Percentiles rank a stretch among this genome's conserved stretches.
Conservation (phyloP, 2,888 invertebrate genomes). For the Mesodorylaimus sp. region DNA sequence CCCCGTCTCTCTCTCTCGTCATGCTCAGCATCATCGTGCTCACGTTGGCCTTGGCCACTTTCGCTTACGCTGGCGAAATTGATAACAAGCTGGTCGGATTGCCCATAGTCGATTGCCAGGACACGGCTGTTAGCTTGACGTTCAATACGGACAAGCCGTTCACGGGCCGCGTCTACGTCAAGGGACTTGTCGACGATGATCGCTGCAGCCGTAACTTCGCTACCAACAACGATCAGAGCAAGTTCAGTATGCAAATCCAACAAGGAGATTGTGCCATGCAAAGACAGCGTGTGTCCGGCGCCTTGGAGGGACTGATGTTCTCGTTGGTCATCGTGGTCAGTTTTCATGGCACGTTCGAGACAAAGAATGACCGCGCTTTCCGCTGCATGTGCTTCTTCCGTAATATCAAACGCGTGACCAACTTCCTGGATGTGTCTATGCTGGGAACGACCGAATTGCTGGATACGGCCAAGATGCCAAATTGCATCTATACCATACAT, state of each 20-base stretch:
- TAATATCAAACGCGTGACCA: conserved; percentile 21
- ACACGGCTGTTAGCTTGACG: conserved; percentile 17
- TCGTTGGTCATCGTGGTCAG: conserved; percentile 24
- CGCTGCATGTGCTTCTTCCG: conserved; percentile 26
- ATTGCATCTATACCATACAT: conserved; percentile 20
- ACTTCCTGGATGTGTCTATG: conserved; percentile 19
- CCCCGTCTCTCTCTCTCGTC: too few species aligned
- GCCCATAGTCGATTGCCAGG: conserved; percentile 16
- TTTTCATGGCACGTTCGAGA: conserved; percentile 23
- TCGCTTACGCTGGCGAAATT: conserved; percentile 10
- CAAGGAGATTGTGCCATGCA: conserved; percentile 23
- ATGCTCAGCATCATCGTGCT: too few species aligned
- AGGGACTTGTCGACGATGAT: conserved; percentile 24
- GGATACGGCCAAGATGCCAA: conserved; percentile 21
- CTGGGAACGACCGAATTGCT: conserved; percentile 19
- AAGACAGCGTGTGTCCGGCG: conserved; percentile 21
- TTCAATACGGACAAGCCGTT: conserved; percentile 25
- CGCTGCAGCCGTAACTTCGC: conserved; percentile 21
- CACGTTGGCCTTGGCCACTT: neutral
- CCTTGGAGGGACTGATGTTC: conserved; percentile 23
- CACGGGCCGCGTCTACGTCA: conserved; percentile 20
- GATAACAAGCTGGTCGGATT: conserved; percentile 22
- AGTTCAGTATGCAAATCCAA: conserved; percentile 19
- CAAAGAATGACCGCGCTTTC: conserved; percentile 15
- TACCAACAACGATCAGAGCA: conserved; percentile 20